Evolutionary conservation across 2,113 vertebrate genomes (phyloP).

Genomic region (Eulacestoma nigropectus): DNA sequence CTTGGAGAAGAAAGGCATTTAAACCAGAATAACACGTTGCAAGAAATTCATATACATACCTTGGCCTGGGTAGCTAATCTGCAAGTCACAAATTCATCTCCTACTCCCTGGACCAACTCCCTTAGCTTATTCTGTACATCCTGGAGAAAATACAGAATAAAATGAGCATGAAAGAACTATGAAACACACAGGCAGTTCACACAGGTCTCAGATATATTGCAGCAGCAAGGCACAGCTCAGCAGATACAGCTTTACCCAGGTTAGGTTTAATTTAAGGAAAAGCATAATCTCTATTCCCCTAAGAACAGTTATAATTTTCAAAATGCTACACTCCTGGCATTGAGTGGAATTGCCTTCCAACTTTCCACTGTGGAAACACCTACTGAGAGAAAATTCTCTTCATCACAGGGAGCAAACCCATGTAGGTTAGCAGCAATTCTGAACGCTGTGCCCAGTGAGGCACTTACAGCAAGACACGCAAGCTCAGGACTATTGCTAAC

Average conservation of each 20-base stretch:
- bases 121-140: constrained; percentile 91
- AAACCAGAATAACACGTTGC: not conserved
- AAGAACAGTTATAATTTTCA: not conserved
- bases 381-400: not conserved
- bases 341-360: not conserved
- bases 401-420: not conserved
- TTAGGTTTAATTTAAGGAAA: not conserved
- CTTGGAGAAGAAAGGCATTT: not conserved
- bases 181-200: not conserved
- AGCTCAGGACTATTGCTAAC: not conserved
- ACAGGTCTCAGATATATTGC: not conserved
- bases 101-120: constrained; percentile 84
- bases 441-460: not conserved
- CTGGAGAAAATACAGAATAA: constrained; percentile 62
- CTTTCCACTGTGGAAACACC: not conserved
- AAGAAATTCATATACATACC: constrained; percentile 72
- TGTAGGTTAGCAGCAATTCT: not conserved
- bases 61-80: constrained; percentile 87
- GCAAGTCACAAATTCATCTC: constrained; percentile 93
- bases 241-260: not conserved
- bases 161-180: not conserved
- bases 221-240: not conserved
- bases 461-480: not conserved
- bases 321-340: not conserved
- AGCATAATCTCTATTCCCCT: not conserved